Evolutionary conservation across 2,797 vertebrate genomes (phyloP), one percentile per base, ranked within the genome.

Genomic region (Peromyscus eremicus): DNA sequence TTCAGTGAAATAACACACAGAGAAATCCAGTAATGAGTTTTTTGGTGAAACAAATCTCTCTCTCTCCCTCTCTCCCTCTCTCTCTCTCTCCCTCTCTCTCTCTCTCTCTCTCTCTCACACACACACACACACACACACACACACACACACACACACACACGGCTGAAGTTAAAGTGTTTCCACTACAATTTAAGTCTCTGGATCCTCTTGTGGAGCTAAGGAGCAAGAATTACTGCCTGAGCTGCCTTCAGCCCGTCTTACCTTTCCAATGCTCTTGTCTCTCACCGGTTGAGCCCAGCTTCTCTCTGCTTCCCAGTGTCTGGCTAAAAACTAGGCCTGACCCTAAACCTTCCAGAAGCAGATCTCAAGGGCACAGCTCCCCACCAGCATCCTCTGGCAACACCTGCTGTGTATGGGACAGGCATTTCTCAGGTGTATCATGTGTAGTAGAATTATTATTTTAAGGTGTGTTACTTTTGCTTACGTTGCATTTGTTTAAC

Each of bases 261-360:
- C 91, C 32, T 76, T 62, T 80, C 23, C 70, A 68, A 52, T 25
- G 34, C 34, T 64, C 66, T 46, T 76, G 34, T 83, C 80, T 10
- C 68, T 62, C 14, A 16, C 37, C 68, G 32, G 49, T 1, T 82
- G 23, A 70, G 83, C 40, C 60, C 57, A 49, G 40, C 17, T 89
- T 87, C 16, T 57, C 17, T 77, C 55, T 92, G 16, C 13, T 84
- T 6, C 19, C 29, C 14, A 55, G 27, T 10, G 46, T 46, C 37
- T 66, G 23, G 71, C 84, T 94, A 64, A 93, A 40, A 40, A 21
- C 12, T 76, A 25, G 87, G 68, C 46, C 23, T 32, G 34, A 90
- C 46, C 27, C 27, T 32, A 81, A 46, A 70, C 5, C 32, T 43
- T 90, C 91, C 34, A 8, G n/a, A 25, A 83, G 27, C 40, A 87